A percentile compares a stretch with the other conserved stretches of the same genome.
Evolutionary conservation across 2,797 vertebrate genomes (phyloP).

Genomic region (Pempheris klunzingeri): DNA sequence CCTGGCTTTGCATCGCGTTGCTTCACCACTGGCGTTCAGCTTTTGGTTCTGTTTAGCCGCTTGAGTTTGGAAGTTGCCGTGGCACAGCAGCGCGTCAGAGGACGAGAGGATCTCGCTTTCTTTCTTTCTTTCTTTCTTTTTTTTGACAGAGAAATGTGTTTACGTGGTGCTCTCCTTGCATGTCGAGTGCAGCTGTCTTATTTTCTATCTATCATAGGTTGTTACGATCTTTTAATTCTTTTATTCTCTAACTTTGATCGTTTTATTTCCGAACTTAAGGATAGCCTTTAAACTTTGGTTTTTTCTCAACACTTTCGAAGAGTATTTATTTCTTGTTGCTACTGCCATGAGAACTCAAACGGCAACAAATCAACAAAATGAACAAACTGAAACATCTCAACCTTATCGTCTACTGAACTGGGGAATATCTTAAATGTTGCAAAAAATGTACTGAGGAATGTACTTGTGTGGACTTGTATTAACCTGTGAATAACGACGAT

Average conservation of each 20-base stretch:
- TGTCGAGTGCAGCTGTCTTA: constrained; percentile 64
- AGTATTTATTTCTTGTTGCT: constrained; percentile 67
- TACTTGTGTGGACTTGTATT: constrained; percentile 81
- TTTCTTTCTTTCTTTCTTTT: neutral
- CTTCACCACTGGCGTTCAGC: constrained; percentile 51
- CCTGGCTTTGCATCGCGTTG: constrained; percentile 49
- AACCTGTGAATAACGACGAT: constrained; percentile 71
- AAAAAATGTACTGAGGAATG: constrained; percentile 81
- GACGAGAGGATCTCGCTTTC: constrained; percentile 1
- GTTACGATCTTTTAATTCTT: constrained; percentile 35
- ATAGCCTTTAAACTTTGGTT: constrained; percentile 59
- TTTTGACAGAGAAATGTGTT: constrained; percentile 57
- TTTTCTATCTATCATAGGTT: constrained; percentile 51
- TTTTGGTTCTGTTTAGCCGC: constrained; percentile 43
- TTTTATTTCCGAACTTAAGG: constrained; percentile 47
- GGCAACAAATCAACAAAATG: constrained; percentile 54
- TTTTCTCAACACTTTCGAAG: constrained; percentile 37
- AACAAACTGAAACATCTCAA: constrained; percentile 68
- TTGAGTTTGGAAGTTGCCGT: constrained; percentile 26
- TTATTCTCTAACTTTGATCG: constrained; percentile 18
- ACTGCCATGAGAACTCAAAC: constrained; percentile 72
- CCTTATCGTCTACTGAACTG: constrained; percentile 60
- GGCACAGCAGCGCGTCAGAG: constrained; percentile 30
- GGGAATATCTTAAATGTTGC: constrained; percentile 71
- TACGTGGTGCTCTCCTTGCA: constrained; percentile 70